Evolutionary conservation across 2,888 invertebrate species (phyloP), one percentile per base, ranked within the genome.

Genomic region (Acholoe squamosa): DNA sequence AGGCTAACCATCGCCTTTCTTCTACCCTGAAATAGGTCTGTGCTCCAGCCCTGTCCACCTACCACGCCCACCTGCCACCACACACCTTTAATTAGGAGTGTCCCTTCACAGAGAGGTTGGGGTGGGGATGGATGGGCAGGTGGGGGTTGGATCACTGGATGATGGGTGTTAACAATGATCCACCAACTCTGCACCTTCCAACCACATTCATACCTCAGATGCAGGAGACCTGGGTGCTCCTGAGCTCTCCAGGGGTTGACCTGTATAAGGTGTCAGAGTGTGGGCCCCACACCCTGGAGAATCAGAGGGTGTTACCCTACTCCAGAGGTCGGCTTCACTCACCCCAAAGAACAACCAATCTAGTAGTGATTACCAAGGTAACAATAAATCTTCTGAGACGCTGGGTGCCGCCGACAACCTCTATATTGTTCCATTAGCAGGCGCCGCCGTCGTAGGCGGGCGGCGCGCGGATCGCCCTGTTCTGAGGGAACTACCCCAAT

Each of bases 391-490:
- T 86, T 28, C 25, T 5, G 54, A 5, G 31, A 25, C 51, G 51
- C 51, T n/a, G 84, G 25, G 33, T 25, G 54, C 14, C 54, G 52
- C 86, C 54, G 86, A 86, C 86, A 86, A 28, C n/a, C 86, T 28
- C 86, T 52, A 86, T 86, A 86, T 86, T 86, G 86, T 86, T 86
- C 86, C 86, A 86, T 86, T 86, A 86, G 86, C 86, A 54, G 28
- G 52, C 19, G 84, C 76, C 25, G 76, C 76, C 31, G 28, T 25
- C 61, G n/a, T 22, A 61, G 61, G 28, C 16, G 28, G 28, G 14
- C 76, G 10, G 76, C 25, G 76, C 28, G 76, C 25, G 31, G 76
- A 76, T 25, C 76, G 61, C 76, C 76, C n/a, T 31, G 76, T 25
- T 25, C 61, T 25, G 16, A 28, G 28, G 28, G 76, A 31, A 76